phyloP scores from a whole-genome alignment of 2,888 invertebrate species.

The Plagiodera versicolora region DNA sequence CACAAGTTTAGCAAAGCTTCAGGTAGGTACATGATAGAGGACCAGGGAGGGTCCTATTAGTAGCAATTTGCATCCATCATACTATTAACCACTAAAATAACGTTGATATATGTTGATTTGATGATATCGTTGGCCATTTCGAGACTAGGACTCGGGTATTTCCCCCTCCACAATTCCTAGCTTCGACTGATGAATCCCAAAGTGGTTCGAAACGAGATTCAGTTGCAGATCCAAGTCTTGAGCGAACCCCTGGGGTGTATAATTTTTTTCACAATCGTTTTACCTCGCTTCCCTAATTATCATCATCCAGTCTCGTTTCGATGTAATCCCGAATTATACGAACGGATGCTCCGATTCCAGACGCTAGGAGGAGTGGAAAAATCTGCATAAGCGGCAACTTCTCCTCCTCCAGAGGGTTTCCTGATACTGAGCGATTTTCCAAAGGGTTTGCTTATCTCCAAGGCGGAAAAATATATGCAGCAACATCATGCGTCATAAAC shows the following conservation, averaged over 20 bases:
- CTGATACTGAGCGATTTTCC: background rate
- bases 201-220: background rate
- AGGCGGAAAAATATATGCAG: conserved; percentile 1
- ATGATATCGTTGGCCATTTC: background rate
- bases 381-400: conserved; percentile 15
- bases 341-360: background rate
- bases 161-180: no score
- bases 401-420: conserved; percentile 12
- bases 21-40: background rate
- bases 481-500: background rate
- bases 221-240: background rate
- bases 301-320: background rate
- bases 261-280: background rate
- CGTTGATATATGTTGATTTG: background rate
- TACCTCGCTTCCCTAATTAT: background rate
- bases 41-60: background rate
- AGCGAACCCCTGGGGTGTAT: background rate
- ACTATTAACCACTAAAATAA: background rate
- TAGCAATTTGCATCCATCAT: background rate
- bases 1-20: background rate
- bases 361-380: conserved; percentile 1
- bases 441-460: background rate
- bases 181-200: no score
- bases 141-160: no score
- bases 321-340: conserved; percentile 1